Base-by-base conservation (phyloP, 2,888 invertebrate genomes). In the Aradus depressus region DNA sequence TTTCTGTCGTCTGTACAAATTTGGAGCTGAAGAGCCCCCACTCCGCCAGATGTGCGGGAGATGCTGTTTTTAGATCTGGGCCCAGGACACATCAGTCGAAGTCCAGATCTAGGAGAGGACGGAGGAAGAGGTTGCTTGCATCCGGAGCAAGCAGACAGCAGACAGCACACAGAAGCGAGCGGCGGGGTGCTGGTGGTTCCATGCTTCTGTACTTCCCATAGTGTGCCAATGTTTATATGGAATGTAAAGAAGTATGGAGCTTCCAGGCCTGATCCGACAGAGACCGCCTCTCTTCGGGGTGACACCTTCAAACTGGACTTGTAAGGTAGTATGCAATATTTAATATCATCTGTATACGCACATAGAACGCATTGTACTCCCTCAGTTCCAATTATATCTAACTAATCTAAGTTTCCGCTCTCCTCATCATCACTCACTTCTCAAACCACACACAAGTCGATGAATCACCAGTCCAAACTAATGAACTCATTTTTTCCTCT, bases 161-260 rank as follows among this genome's bases (percentile, higher is more conserved):
- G 32, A 12, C 32, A 44, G 10, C 25, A 12, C 26, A 26, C 5
- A 5, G 10, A 41, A 18, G 1, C 18, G 42, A 35, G 32, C 42
- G 50, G 52, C 53, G 38, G 16, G 51, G 47, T 44, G 44, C 45
- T 31, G 56, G 59, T 57, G 56, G 59, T 57, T 59, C 60, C 60
- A 58, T 60, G 54, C 60, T 60, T 60, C 60, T 59, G 58, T 60
- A 58, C 60, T 60, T 60, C 60, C 59, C 60, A 60, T 60, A 60
- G 56, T 59, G 58, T 31, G 48, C 28, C 50, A 50, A 49, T 47
- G 48, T 35, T 44, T 51, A 49, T 60, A 60, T 60, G 60, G 60
- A 60, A 60, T 60, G 60, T 60, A 60, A 60, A 60, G 60, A 60
- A 60, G 60, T 60, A 60, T 60, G 60, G 60, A 60, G 60, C 60